Conservation (phyloP, 1,140 invertebrate genomes). For the Papilio glaucus region DNA sequence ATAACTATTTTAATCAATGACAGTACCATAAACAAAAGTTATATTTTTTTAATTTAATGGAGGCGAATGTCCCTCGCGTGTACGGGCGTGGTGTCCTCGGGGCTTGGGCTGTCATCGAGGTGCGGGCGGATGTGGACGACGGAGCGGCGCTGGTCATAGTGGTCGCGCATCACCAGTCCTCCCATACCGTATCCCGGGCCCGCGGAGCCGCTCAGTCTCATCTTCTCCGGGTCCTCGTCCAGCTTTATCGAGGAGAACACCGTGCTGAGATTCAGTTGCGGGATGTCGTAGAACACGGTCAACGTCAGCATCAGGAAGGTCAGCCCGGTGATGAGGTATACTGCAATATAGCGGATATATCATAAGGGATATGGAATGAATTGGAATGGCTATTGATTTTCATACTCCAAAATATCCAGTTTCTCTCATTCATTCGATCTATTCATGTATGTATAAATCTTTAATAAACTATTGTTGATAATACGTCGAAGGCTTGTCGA, state of each 20-base stretch:
- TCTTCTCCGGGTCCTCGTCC: constrained; percentile 86
- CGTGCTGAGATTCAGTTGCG: constrained; percentile 91
- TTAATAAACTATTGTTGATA: no score
- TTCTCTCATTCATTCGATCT: no score
- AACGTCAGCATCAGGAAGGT: constrained; percentile 93
- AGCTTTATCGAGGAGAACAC: constrained; percentile 89
- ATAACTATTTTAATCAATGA: neutral
- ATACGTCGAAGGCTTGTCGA: no score
- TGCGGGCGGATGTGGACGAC: constrained; percentile 85
- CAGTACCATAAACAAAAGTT: neutral
- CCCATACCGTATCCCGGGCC: constrained; percentile 81
- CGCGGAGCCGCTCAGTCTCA: constrained; percentile 83
- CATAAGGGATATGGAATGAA: no score
- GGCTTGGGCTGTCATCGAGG: constrained; percentile 86
- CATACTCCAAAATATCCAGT: no score
- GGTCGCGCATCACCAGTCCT: constrained; percentile 76
- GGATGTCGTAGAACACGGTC: constrained; percentile 93
- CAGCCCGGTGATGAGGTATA: constrained; percentile 90
- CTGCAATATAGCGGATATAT: constrained; percentile 79
- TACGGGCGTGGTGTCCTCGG: constrained; percentile 86
- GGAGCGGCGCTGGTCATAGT: constrained; percentile 81
- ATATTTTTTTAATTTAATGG: constrained; percentile 67
- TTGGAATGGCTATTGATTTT: no score
- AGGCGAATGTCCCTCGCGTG: constrained; percentile 83
- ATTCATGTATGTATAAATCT: no score